Conservation (phyloP, 2,888 invertebrate species). For the Cyaniris semiargus region DNA sequence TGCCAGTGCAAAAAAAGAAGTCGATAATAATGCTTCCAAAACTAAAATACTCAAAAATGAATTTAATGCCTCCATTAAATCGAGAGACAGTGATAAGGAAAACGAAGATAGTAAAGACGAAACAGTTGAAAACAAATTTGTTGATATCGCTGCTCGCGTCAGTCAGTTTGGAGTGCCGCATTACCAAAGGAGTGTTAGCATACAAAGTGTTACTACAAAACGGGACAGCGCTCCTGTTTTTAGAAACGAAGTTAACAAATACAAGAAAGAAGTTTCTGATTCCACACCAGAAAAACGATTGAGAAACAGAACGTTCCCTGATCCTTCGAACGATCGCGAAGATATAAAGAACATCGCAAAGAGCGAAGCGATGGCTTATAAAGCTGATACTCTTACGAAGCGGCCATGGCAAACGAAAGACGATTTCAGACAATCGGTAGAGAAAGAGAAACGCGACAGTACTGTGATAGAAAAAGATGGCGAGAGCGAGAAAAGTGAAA, state of each 20-base stretch:
- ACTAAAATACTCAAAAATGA: constrained; percentile 68
- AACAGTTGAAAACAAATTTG: constrained; percentile 63
- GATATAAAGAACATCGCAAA: constrained; percentile 70
- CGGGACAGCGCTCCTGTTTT: constrained; percentile 69
- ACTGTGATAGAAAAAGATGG: constrained; percentile 70
- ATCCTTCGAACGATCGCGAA: constrained; percentile 72
- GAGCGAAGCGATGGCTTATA: constrained; percentile 65
- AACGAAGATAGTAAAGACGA: constrained; percentile 76
- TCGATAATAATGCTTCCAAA: constrained; percentile 52
- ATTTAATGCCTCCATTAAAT: constrained; percentile 78
- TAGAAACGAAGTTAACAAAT: constrained; percentile 70
- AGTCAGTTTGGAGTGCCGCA: constrained; percentile 70
- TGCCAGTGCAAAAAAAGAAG: constrained; percentile 61
- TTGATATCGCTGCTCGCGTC: constrained; percentile 69
- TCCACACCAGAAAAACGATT: constrained; percentile 75
- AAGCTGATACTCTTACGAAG: constrained; percentile 71
- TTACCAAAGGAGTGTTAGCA: constrained; percentile 72
- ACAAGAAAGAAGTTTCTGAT: constrained; percentile 76
- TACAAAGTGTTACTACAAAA: constrained; percentile 67
- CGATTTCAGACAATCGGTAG: constrained; percentile 62
- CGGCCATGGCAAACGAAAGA: constrained; percentile 69
- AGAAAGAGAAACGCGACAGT: constrained; percentile 65
- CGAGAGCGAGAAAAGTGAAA: constrained; percentile 60
- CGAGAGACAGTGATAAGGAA: constrained; percentile 87
- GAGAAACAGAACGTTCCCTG: constrained; percentile 75